Base-by-base conservation (phyloP, 2,113 vertebrate species). In the Nannospalax galili region DNA sequence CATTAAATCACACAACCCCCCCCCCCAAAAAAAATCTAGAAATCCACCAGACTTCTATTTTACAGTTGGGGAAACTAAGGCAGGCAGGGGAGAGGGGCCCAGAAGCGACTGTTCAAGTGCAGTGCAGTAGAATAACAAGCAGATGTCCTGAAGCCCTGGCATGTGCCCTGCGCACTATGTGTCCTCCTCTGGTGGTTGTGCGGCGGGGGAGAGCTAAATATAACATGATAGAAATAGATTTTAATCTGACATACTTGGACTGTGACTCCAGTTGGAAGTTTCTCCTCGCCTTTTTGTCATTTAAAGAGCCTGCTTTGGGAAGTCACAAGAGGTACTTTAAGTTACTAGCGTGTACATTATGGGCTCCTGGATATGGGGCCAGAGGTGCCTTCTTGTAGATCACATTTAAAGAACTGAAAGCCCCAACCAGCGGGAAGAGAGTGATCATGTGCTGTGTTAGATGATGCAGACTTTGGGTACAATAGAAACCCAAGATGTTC, bases 271-370 rank as follows among this genome's bases (percentile, higher is more conserved):
- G 56, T 48, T 52, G 40, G 58, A 93, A 77, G 70, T 30, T 45
- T 84, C 48, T 84, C n/a, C 74, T 58, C 32, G 89, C 70, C 48
- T 77, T 65, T 40, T 82, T 91, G 74, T 37, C 42, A 26, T 89
- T 88, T 37, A 40, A 81, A 91, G 52, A 93, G 37, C 37, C 84
- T 42, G 37, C 84, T 37, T 92, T 32, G 52, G 81, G 60, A 91
- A 32, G 19, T 95, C 62, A 65, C 60, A 40, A 60, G 7, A 69
- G 72, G 11, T 87, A 78, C 48, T 16, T 67, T 73, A 15, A 42
- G 0, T 60, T 28, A 37, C 20, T 60, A 42, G 6, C 9, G 40
- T 52, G 42, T 24, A 11, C 1, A 74, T 37, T 7, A 10, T 14
- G 15, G 11, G 48, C 48, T 52, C 42, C 70, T 17, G 2, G 65